These are phyloP conservation scores for Aviceda subcristata DNA, from an alignment of 2,113 vertebrate species.

Conservation along the genomic window DNA sequence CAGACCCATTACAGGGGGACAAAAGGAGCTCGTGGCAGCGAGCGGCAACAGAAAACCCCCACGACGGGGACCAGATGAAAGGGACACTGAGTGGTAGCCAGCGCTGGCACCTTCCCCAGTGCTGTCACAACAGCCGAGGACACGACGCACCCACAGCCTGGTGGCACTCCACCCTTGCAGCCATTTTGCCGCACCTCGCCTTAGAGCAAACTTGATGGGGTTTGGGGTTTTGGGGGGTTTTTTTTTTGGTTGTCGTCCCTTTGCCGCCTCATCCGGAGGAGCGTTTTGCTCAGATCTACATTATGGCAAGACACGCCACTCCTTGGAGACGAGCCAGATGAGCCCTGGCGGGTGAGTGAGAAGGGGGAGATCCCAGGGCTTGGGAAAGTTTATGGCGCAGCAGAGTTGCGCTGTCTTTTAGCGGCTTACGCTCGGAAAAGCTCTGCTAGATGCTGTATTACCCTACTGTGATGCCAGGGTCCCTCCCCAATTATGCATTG, in stretches of 20 bases:
- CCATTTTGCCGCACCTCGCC: accelerated
- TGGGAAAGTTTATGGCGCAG: background rate
- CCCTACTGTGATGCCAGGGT: background rate
- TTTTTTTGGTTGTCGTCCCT: background rate
- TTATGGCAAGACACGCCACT: background rate
- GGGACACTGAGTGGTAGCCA: background rate
- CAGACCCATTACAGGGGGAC: background rate
- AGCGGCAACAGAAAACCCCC: background rate
- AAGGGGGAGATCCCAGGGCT: background rate
- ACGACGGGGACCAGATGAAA: background rate
- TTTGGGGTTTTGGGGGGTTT: background rate
- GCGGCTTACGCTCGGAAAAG: background rate
- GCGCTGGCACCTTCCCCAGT: background rate
- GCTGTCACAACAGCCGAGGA: background rate
- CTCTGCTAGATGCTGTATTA: background rate
- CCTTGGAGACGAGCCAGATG: background rate
- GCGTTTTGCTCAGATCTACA: background rate
- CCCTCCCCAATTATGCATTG: background rate
- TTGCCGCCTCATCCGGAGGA: background rate
- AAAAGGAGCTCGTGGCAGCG: background rate
- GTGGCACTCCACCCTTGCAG: background rate
- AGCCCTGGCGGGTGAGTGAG: background rate
- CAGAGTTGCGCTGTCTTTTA: background rate
- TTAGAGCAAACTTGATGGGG: background rate
- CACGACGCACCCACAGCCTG: background rate